Evolutionary conservation across 2,888 invertebrate genomes (phyloP).

Genomic region (Nomada ruficornis): DNA sequence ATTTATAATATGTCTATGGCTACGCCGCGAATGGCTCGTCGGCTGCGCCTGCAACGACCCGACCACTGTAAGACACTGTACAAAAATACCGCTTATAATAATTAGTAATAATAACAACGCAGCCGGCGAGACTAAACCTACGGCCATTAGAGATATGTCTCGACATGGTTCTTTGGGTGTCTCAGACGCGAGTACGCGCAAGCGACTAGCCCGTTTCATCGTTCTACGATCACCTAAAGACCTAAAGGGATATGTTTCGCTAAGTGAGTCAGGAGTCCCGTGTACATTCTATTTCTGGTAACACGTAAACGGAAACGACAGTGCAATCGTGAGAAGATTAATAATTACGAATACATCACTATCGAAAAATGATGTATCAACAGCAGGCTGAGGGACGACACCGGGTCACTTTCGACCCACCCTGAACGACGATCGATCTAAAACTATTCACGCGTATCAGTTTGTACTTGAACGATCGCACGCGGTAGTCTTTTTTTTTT

Average conservation of each 20-base stretch:
- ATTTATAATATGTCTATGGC: conserved; percentile 43
- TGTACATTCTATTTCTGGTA: not conserved
- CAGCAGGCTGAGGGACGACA: too few relatives aligned
- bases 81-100: conserved; percentile 82
- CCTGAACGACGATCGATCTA: too few relatives aligned
- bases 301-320: not conserved
- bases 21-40: conserved; percentile 73
- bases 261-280: conserved; percentile 58
- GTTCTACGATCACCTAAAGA: conserved; percentile 57
- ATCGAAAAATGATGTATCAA: too few relatives aligned
- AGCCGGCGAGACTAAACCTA: conserved; percentile 75
- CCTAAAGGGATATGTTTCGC: conserved; percentile 57
- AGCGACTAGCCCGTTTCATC: conserved; percentile 54
- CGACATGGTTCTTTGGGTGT: conserved; percentile 77
- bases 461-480: too few relatives aligned
- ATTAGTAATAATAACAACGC: conserved; percentile 75
- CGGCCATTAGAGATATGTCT: conserved; percentile 79
- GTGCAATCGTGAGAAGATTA: not conserved
- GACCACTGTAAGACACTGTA: conserved; percentile 82
- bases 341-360: not conserved
- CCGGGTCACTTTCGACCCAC: too few relatives aligned
- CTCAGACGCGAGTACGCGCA: conserved; percentile 39
- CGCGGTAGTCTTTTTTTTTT: too few relatives aligned
- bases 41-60: conserved; percentile 78
- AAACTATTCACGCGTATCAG: too few relatives aligned